Base-by-base conservation (phyloP, 1,140 invertebrate genomes). In the Theocolax elegans region DNA sequence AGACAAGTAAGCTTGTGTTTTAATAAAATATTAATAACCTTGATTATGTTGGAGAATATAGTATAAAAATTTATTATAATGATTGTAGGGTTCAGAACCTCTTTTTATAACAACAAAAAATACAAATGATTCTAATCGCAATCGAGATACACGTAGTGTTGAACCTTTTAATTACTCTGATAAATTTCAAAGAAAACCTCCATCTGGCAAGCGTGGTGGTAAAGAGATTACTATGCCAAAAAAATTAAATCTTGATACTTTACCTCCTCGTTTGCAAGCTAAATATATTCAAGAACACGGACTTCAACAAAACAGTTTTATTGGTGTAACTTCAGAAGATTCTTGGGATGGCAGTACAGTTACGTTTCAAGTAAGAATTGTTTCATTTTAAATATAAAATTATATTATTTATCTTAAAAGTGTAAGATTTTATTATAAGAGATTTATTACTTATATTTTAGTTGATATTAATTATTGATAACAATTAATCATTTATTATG, bases 71-170 rank as follows among this genome's bases (percentile, higher is more conserved):
- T 31, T 59, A 38, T 29, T 42, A 0, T 49, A 44, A 62, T 10
- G 31, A 51, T 21, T 65, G 63, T 77, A 88, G 84, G 86, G 86
- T 58, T 89, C 88, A 6, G 88, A 89, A 73, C 87, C 88, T 40
- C 80, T 64, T 54, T 81, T 77, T 74, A 75, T 80, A 73, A 77
- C 79, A 72, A 73, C 75, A 68, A 66, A 60, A 42, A 79, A 82
- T 53, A 54, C 73, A 51, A 80, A 80, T 59, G 82, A 82, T 71
- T 76, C 78, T 51, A 82, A 85, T 78, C 81, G 86, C 44, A 82
- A n/a, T 29, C 77, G 88, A 67, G 88, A 89, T 71, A 87, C 87
- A 56, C 81, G 87, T 44, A 89, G 87, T 72, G 83, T 88, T 3
- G 88, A 89, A 76, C 87, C 87, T 3, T 67, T 75, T 17, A 77